phyloP scores from a whole-genome alignment of 2,113 vertebrate species.

The Connochaetes taurinus region DNA sequence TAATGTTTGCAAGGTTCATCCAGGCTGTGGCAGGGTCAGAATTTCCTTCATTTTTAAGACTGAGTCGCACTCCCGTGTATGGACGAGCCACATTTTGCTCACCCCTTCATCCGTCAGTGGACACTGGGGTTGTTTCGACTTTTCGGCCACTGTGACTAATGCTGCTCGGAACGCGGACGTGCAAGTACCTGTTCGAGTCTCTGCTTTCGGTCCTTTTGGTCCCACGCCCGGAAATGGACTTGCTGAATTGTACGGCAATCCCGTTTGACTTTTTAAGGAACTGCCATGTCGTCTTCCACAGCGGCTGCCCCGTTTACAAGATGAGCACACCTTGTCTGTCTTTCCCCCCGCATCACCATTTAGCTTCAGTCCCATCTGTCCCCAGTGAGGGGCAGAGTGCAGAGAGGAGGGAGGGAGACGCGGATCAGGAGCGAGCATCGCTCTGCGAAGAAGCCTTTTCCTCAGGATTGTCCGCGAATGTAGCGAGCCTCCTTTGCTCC shows the following conservation, averaged over 20 bases:
- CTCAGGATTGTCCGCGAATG: fast-evolving
- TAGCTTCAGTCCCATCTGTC: not conserved
- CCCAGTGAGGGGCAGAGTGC: not conserved
- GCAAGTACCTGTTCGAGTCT: not conserved
- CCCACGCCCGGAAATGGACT: not conserved
- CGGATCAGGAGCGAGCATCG: too few relatives aligned
- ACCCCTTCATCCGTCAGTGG: fast-evolving
- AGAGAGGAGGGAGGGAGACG: too few relatives aligned
- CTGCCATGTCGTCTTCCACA: not conserved
- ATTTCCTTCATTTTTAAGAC: not conserved
- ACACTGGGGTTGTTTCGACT: fast-evolving
- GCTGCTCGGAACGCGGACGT: fast-evolving
- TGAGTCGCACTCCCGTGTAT: too few relatives aligned
- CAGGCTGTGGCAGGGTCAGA: too few relatives aligned
- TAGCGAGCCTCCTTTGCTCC: too few relatives aligned
- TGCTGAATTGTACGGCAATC: not conserved
- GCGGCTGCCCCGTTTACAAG: fast-evolving
- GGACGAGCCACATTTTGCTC: too few relatives aligned
- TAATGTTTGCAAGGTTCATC: not conserved
- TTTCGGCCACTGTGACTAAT: too few relatives aligned
- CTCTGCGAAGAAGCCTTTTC: not conserved
- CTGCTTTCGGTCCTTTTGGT: not conserved
- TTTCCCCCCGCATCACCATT: not conserved
- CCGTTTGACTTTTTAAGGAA: not conserved
- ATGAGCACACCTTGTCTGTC: not conserved